These are phyloP conservation scores for Ornithoptera alexandrae DNA, from an alignment of 2,888 invertebrate genomes.

Conservation along the genomic window DNA sequence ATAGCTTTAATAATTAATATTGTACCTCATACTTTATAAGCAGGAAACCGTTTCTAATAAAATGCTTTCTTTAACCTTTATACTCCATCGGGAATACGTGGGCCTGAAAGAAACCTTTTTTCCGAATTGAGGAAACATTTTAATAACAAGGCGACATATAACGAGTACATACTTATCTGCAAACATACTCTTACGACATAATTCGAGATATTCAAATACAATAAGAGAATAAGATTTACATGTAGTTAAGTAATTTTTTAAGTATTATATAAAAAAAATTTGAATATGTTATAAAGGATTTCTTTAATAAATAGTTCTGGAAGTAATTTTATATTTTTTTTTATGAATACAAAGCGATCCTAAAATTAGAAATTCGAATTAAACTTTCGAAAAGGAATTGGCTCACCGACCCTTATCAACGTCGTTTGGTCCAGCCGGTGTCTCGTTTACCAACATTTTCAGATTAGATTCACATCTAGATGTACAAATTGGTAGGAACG, in stretches of 20 bases:
- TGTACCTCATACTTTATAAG: neutral
- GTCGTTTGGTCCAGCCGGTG: slow-evolving; percentile 1
- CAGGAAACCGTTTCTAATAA: neutral
- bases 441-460: slow-evolving; percentile 1
- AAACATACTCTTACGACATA: neutral
- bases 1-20: neutral
- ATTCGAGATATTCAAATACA: neutral
- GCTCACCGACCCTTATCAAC: slow-evolving; percentile 5
- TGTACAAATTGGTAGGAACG: neutral
- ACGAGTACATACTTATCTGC: neutral
- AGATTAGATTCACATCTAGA: neutral
- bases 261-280: neutral
- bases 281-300: neutral
- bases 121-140: neutral
- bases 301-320: neutral
- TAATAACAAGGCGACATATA: neutral
- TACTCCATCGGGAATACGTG: neutral
- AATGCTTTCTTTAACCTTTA: neutral
- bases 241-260: neutral
- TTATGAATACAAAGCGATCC: neutral
- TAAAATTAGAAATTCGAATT: neutral
- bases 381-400: neutral
- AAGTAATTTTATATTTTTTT: neutral
- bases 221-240: neutral
- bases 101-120: neutral